Evolutionary conservation across 2,113 vertebrate genomes (phyloP).

Genomic region (Salvelinus namaycush): DNA sequence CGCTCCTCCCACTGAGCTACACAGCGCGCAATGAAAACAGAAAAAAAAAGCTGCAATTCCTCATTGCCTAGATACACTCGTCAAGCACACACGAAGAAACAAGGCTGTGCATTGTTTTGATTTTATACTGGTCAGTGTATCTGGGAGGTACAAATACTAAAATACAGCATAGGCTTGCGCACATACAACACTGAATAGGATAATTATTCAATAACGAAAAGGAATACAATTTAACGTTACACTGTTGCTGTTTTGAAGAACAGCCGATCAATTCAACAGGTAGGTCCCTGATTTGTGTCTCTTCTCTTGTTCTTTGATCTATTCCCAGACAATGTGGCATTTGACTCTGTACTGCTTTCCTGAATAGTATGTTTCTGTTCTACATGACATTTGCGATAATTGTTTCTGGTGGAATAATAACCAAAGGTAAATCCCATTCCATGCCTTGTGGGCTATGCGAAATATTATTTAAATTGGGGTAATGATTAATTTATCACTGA

Average conservation of each 20-base stretch:
- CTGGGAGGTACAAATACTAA: neutral
- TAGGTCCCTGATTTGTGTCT: neutral
- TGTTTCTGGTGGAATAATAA: too few species aligned
- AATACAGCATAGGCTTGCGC: neutral
- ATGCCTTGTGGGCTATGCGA: too few species aligned
- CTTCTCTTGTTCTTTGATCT: neutral
- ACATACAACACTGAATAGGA: neutral
- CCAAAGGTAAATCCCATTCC: too few species aligned
- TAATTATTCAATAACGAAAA: neutral
- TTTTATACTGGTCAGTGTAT: neutral
- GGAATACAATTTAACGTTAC: neutral
- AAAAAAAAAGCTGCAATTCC: constrained; percentile 10
- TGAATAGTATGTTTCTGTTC: too few species aligned
- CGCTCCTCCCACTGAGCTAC: constrained; percentile 34
- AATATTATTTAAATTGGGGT: too few species aligned
- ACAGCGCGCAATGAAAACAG: constrained; percentile 24
- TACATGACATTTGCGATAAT: too few species aligned
- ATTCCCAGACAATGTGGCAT: too few species aligned
- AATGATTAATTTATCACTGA: too few species aligned
- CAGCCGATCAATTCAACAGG: neutral
- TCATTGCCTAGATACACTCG: constrained; percentile 18
- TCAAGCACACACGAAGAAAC: neutral
- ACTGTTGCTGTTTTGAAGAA: neutral
- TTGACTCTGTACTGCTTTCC: too few species aligned
- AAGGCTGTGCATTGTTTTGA: constrained; percentile 6